Conservation (phyloP, 1,140 invertebrate genomes). For the Brachionus rotundiformis region DNA sequence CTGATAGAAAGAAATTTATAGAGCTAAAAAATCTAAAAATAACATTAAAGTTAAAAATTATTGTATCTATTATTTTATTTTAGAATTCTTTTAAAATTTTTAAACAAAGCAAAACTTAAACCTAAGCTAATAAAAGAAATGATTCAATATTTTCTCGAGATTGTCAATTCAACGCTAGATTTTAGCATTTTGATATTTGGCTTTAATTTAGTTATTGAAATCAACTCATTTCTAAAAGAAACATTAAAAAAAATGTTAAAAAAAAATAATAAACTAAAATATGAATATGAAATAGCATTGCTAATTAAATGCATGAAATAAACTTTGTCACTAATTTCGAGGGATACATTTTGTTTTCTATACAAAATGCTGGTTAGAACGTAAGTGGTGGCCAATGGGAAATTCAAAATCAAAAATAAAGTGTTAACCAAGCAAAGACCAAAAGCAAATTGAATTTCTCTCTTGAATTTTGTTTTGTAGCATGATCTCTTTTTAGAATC, state of each 20-base stretch:
- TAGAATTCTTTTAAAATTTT: neutral
- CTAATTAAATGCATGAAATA: neutral
- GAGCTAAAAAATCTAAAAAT: neutral
- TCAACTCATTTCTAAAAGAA: neutral
- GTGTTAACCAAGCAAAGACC: constrained; percentile 7
- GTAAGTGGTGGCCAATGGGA: neutral
- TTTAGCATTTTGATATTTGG: neutral
- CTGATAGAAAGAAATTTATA: neutral
- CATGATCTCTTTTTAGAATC: neutral
- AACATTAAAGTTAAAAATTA: too few relatives aligned
- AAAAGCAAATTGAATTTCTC: neutral
- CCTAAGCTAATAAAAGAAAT: neutral
- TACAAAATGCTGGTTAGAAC: neutral
- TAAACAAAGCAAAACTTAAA: neutral
- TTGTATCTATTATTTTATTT: too few relatives aligned
- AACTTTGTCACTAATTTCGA: neutral
- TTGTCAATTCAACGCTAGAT: neutral
- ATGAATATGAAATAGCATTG: constrained; percentile 18
- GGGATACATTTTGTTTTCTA: neutral
- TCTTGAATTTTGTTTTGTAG: neutral
- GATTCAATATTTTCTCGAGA: neutral
- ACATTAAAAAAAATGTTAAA: constrained; percentile 34
- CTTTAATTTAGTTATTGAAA: neutral
- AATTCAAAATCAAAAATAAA: constrained; percentile 1
- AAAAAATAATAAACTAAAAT: neutral